Conservation (phyloP, 2,797 vertebrate species). For the Australoheros facetus region DNA sequence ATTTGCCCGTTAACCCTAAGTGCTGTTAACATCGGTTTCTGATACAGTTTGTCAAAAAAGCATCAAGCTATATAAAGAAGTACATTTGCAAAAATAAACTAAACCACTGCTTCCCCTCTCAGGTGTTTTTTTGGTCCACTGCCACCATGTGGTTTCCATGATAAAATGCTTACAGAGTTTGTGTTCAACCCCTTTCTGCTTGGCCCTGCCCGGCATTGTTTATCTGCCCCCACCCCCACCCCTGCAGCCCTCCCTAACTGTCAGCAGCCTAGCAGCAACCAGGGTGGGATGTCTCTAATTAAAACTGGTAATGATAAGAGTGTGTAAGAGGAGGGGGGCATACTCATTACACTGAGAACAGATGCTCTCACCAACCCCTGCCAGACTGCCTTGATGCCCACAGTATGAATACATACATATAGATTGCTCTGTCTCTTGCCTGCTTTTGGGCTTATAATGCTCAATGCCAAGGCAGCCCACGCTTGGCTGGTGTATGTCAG, state of each 20-base stretch:
- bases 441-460: constrained; percentile 23
- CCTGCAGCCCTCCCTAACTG: constrained; percentile 11
- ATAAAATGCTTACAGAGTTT: constrained; percentile 19
- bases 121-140: constrained; percentile 24
- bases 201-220: constrained; percentile 7
- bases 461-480: constrained; percentile 49
- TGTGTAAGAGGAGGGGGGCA: constrained; percentile 45
- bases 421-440: constrained; percentile 33
- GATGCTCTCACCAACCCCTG: constrained; percentile 73
- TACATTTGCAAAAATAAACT: constrained; percentile 33
- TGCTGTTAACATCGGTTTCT: background rate
- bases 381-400: constrained; percentile 62
- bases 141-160: constrained; percentile 27
- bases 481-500: constrained; percentile 16
- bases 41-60: constrained; percentile 3
- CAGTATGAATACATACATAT: constrained; percentile 58
- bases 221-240: constrained; percentile 5
- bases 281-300: constrained; percentile 75
- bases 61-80: background rate
- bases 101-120: background rate
- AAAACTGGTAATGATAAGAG: constrained; percentile 79
- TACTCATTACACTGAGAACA: constrained; percentile 75
- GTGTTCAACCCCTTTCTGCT: background rate
- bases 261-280: constrained; percentile 52
- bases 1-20: background rate